Base-by-base conservation (phyloP, 2,797 vertebrate species). In the Sebastes goodei region DNA sequence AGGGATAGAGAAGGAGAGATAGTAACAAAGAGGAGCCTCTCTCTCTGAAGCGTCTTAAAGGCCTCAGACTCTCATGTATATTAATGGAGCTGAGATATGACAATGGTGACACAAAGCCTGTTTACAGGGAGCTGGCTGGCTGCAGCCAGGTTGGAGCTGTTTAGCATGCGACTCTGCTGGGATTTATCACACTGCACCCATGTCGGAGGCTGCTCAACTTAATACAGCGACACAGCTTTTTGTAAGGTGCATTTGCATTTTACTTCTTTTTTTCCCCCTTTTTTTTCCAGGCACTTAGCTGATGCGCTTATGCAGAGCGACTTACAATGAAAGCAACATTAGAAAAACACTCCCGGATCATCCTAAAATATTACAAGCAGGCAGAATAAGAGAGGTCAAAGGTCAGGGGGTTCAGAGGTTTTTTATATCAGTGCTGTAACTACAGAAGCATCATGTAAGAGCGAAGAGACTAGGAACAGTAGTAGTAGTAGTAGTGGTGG, bases 101-200 rank as follows among this genome's bases (percentile, higher is more conserved):
- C 94, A 96, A 95, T 94, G 91, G 85, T 92, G 91, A 93, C 92
- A 93, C 93, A 92, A 92, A 92, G 93, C 94, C 94, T 95, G 94
- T 96, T 96, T 95, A 94, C 93, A 94, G 90, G 90, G 89, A 86
- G 86, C 71, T 82, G 89, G 92, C 86, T 87, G 85, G 87, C 74
- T 92, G 92, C 92, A 94, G 92, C 83, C 83, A 91, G 92, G 89
- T 92, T 92, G 83, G 80, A 87, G 85, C 93, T 93, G 92, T 93
- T 95, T 94, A 95, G 92, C 94, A 95, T 94, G 90, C 90, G 65
- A 82, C 85, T 82, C 82, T 86, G 87, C 85, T 80, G 86, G 86
- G 90, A 86, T 88, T 93, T 93, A 94, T 95, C 93, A 93, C 89
- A 91, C 82, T 78, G 78, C 85, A 64, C 85, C 91, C 89, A 80